Conservation (phyloP, 2,113 vertebrate species). For the Lagopus muta region DNA sequence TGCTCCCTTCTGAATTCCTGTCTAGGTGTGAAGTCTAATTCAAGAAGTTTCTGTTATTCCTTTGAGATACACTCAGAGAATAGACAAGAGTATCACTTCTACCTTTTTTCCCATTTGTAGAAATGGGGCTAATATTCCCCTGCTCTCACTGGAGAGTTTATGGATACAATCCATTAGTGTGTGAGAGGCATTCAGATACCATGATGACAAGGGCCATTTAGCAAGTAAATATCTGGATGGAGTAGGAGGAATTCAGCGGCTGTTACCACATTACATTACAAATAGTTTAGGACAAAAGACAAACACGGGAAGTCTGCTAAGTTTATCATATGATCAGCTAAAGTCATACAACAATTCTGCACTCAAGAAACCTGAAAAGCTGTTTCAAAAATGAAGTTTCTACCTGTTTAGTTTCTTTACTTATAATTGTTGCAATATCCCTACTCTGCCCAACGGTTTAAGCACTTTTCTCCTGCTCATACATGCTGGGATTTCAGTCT, state of each 20-base stretch:
- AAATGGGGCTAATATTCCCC: background rate
- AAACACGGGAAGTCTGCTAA: background rate
- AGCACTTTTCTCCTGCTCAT: background rate
- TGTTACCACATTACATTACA: background rate
- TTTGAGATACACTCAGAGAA: constrained; percentile 11
- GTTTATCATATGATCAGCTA: background rate
- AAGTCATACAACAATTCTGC: background rate
- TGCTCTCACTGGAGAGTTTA: background rate
- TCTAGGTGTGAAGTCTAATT: constrained; percentile 45
- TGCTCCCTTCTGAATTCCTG: constrained; percentile 3
- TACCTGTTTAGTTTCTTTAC: background rate
- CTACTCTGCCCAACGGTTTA: background rate
- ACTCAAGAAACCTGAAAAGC: background rate
- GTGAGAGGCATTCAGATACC: background rate
- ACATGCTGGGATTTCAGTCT: background rate
- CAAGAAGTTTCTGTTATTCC: constrained; percentile 40
- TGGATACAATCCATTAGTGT: constrained; percentile 13
- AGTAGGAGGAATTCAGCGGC: background rate
- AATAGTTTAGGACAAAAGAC: background rate
- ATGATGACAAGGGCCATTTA: background rate
- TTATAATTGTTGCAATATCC: background rate
- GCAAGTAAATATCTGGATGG: background rate
- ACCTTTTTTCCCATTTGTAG: background rate
- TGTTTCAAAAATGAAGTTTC: background rate
- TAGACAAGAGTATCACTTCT: background rate